Evolutionary conservation across 2,113 vertebrate genomes (phyloP).

Genomic region (Ophthalmolycus amberensis): DNA sequence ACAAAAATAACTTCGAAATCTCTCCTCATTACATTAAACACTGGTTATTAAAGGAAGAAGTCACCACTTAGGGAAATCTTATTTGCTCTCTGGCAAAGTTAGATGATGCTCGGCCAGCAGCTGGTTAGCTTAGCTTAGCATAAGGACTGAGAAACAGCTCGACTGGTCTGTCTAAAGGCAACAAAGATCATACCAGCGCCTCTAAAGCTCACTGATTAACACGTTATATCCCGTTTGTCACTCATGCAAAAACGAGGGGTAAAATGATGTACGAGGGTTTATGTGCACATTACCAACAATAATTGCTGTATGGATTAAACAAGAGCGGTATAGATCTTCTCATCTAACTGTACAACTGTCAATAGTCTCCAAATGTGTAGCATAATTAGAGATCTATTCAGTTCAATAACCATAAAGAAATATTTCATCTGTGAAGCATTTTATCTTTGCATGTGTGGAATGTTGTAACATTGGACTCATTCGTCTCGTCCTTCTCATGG

Average conservation of each 20-base stretch:
- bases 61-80: background rate
- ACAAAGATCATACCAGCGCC: background rate
- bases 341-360: background rate
- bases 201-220: background rate
- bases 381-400: background rate
- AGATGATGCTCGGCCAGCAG: background rate
- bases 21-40: constrained; percentile 15
- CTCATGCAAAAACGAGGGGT: background rate
- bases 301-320: background rate
- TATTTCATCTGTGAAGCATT: background rate
- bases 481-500: background rate
- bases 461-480: background rate
- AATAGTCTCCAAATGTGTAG: background rate
- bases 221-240: background rate
- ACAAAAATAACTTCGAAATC: background rate
- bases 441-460: background rate
- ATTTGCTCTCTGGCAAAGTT: background rate
- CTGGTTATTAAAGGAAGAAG: background rate
- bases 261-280: background rate
- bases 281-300: background rate
- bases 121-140: background rate
- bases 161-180: background rate
- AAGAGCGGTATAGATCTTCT: background rate
- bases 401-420: background rate
- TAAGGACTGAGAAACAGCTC: no score